These are phyloP conservation scores for Scalopus aquaticus DNA, from an alignment of 2,113 vertebrate species.

Conservation along the genomic window DNA sequence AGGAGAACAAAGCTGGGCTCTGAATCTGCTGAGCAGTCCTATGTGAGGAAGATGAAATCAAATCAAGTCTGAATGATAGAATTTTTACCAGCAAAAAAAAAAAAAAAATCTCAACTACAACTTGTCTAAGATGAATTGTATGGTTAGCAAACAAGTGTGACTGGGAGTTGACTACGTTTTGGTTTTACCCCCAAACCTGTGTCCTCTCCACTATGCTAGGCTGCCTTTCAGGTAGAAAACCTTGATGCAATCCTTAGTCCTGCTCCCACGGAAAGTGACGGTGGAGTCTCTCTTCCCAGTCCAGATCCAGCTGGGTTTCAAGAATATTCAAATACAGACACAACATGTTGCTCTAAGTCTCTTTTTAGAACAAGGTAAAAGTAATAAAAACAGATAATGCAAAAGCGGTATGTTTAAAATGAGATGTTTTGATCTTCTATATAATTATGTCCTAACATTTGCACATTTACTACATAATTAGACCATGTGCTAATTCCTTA, in stretches of 20 bases:
- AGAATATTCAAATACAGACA: conserved; percentile 40
- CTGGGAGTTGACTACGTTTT: background rate
- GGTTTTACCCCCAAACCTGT: background rate
- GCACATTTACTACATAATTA: background rate
- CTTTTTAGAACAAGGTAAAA: conserved; percentile 48
- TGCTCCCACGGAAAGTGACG: background rate
- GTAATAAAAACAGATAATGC: conserved; percentile 14
- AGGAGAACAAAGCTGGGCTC: background rate
- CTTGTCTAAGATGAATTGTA: background rate
- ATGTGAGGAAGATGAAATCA: conserved; percentile 47
- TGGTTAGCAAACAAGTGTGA: background rate
- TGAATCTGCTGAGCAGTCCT: background rate
- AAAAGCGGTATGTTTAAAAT: conserved; percentile 35
- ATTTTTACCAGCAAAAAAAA: conserved; percentile 56
- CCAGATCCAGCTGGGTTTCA: conserved; percentile 37
- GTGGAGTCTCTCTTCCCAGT: conserved; percentile 39
- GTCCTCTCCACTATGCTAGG: background rate
- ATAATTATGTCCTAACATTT: conserved; percentile 5
- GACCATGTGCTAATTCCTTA: background rate
- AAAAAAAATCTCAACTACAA: conserved; percentile 38
- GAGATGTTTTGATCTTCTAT: conserved; percentile 9
- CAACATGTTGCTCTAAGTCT: conserved; percentile 26
- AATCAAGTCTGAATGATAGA: conserved; percentile 30
- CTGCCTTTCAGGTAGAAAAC: conserved; percentile 62
- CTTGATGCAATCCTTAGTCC: background rate